Percentiles rank a stretch among this genome's conserved stretches.
Evolutionary conservation across 2,888 invertebrate genomes (phyloP).

Genomic region (Acanthosepion lycidas): DNA sequence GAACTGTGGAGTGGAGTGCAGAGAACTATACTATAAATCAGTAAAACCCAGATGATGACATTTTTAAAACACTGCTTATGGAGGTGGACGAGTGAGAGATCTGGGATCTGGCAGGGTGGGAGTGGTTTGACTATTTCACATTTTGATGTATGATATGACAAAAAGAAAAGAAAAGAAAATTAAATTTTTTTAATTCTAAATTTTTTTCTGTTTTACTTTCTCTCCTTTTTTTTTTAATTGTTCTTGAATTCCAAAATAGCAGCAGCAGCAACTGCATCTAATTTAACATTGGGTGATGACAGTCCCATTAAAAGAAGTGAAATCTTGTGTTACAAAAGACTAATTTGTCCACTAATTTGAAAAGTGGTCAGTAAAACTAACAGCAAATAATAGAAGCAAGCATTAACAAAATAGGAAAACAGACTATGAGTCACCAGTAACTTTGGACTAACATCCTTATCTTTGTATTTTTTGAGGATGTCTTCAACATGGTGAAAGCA

Average conservation of each 20-base stretch:
- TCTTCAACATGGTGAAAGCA: neutral
- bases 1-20: neutral
- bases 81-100: neutral
- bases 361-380: conserved; percentile 8
- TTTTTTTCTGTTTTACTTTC: neutral
- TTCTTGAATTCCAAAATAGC: neutral
- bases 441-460: neutral
- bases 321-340: conserved; percentile 21
- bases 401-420: neutral
- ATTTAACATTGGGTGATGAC: conserved; percentile 4
- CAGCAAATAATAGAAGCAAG: neutral
- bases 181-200: neutral
- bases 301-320: conserved; percentile 20
- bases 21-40: neutral
- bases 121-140: neutral
- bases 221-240: neutral
- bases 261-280: neutral
- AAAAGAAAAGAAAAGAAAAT: neutral
- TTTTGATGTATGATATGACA: conserved; percentile 33
- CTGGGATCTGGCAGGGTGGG: neutral
- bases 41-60: conserved; percentile 5
- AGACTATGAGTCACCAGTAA: neutral
- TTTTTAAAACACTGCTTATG: conserved; percentile 2
- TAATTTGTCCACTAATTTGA: neutral
- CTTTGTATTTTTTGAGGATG: neutral